Evolutionary conservation across 2,797 vertebrate species (phyloP), one percentile per base, ranked within the genome.

Genomic region (Sebastes nivosus): DNA sequence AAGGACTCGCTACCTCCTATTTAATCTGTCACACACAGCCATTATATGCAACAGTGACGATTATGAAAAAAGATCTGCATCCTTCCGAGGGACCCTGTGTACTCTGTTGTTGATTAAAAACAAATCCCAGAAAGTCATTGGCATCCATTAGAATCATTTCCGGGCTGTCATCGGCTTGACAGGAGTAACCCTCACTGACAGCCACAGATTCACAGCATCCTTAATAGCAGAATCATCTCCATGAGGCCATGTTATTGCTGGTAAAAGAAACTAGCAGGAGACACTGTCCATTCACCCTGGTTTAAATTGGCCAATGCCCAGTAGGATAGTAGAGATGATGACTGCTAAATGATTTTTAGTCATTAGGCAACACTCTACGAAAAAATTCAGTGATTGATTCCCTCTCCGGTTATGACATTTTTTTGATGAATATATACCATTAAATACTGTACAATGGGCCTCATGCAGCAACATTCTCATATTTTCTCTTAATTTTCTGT

Each of bases 21-120:
- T 94, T 93, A 93, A 92, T 89, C 77, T 86, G 91, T 91, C 91
- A 94, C 82, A 75, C 79, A 76, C 54, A 77, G 84, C 78, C 70
- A 90, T 92, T 90, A 88, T 76, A 83, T 71, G 79, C 81, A 85
- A 88, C 79, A 67, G 74, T 88, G 85, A 84, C 70, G 72, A 85
- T 86, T 70, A 69, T 72, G 22, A 89, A 85, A 85, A 80, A 85
- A 66, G 67, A 86, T 77, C 59, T 77, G 73, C 81, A 75, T 87
- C 61, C 75, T 80, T 84, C 63, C 67, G 18, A 60, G 75, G 63
- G 61, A 84, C 78, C 75, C 64, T 67, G 70, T 82, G 81, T 81
- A 75, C 67, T 82, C 72, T 82, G 68, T 58, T 66, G 72, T 69
- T 91, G 87, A 93, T 94, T 91, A 88, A 90, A 95, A 91, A 81